These are phyloP conservation scores for Drosophila paracracens DNA, from an alignment of 2,888 invertebrate genomes.

Conservation along the genomic window DNA sequence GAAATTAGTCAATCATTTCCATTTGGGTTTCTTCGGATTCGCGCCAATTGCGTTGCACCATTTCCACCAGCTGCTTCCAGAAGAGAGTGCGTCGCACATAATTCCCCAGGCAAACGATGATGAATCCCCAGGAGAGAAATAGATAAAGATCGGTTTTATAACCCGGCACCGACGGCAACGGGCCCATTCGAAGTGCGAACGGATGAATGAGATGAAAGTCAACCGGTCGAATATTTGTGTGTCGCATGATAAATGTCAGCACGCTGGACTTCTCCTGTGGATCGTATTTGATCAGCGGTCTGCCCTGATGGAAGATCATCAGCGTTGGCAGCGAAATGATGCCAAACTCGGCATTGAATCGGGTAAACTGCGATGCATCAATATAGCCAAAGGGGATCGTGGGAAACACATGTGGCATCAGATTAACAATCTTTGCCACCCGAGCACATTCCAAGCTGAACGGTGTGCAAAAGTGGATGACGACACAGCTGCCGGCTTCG, in stretches of 20 bases:
- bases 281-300: conserved; percentile 85
- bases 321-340: conserved; percentile 95
- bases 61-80: conserved; percentile 93
- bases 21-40: conserved; percentile 88
- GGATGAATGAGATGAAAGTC: neutral
- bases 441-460: conserved; percentile 96
- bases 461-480: conserved; percentile 95
- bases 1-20: conserved; percentile 68
- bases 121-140: conserved; percentile 93
- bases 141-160: conserved; percentile 92
- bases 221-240: conserved; percentile 88
- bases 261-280: conserved; percentile 92
- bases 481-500: conserved; percentile 89
- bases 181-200: conserved; percentile 77
- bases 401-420: conserved; percentile 94
- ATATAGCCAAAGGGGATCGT: conserved; percentile 94
- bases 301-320: conserved; percentile 95
- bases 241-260: conserved; percentile 90
- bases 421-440: conserved; percentile 96
- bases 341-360: conserved; percentile 95
- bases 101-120: conserved; percentile 90
- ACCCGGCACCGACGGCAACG: conserved; percentile 91
- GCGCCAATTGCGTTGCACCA: conserved; percentile 93
- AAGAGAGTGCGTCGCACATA: conserved; percentile 91
- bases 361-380: conserved; percentile 93